Base-by-base conservation (phyloP, 2,113 vertebrate genomes). In the Perca schrenkii region DNA sequence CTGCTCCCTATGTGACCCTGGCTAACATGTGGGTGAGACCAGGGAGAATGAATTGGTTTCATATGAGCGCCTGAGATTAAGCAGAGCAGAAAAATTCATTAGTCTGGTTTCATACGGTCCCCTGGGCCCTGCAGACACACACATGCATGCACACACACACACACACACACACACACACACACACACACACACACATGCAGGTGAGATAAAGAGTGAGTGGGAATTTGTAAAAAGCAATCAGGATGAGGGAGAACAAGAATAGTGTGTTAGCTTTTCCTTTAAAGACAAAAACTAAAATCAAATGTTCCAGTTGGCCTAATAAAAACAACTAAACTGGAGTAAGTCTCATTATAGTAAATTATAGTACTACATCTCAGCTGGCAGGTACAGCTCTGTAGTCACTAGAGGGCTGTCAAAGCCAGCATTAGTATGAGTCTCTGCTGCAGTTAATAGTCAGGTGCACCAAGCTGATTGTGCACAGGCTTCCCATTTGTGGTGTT, bases 361-460 rank as follows among this genome's bases (percentile, higher is more conserved):
- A 67, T 56, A 56, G 68, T 71, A 80, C 31, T 84, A 6, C 43
- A 36, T 89, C 66, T 85, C 17, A 57, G 82, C 74, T 71, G 88
- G 70, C 86, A 84, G 86, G 74, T 88, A 77, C 74, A 89, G 74
- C 54, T 53, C 52, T 81, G 77, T 83, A 77, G 89, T 91, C 93
- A 89, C 90, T 91, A 88, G 93, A 86, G 92, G 91, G 91, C 86
- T 87, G 84, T 91, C 89, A 92, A 86, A 86, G 80, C 74, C 81
- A 70, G 73, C 77, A 43, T 43, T 71, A 53, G 25, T 54, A 8
- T 34, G 21, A 66, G 50, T 8, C 46, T 52, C 22, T 47, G 64
- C 65, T 73, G 63, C 63, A 64, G 63, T 85, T 85, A 80, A 89
- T 77, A 73, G 74, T 83, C 87, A 84, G 87, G 88, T 89, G 79